Evolutionary conservation across 2,888 invertebrate species (phyloP).

Genomic region (Axea sp.): DNA sequence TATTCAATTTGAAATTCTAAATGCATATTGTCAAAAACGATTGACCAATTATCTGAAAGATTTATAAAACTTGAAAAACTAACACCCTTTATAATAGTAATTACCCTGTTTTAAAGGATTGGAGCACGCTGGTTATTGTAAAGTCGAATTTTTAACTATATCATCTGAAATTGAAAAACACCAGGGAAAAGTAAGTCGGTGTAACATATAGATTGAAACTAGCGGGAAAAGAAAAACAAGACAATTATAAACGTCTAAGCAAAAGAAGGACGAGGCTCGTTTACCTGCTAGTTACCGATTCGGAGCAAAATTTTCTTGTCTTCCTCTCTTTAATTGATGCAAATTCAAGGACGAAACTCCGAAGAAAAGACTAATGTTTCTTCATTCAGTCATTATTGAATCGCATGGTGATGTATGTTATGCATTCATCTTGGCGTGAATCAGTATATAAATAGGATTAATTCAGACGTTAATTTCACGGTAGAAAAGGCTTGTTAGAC

Average conservation of each 20-base stretch:
- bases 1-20: too few species aligned
- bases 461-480: slow-evolving; percentile 37
- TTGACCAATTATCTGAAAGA: slow-evolving; percentile 3
- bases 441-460: slow-evolving; percentile 49
- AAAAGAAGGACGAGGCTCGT: slow-evolving; percentile 23
- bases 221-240: not conserved
- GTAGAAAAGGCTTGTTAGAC: slow-evolving; percentile 50
- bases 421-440: slow-evolving; percentile 38
- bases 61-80: not conserved
- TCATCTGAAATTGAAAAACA: too few species aligned
- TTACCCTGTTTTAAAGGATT: slow-evolving; percentile 38
- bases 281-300: slow-evolving; percentile 17
- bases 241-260: not conserved
- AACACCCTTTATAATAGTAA: not conserved
- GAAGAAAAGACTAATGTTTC: slow-evolving; percentile 40
- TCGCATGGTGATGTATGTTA: slow-evolving; percentile 37
- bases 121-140: slow-evolving; percentile 32
- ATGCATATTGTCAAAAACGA: slow-evolving; percentile 40
- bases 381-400: slow-evolving; percentile 47
- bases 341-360: slow-evolving; percentile 40
- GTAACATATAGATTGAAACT: not conserved
- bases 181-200: not conserved
- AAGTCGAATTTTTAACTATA: not conserved
- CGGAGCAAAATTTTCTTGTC: slow-evolving; percentile 3
- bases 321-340: slow-evolving; percentile 11